These are phyloP conservation scores for Gymnothorax reevesii DNA, from an alignment of 2,797 vertebrate species.

Conservation along the genomic window DNA sequence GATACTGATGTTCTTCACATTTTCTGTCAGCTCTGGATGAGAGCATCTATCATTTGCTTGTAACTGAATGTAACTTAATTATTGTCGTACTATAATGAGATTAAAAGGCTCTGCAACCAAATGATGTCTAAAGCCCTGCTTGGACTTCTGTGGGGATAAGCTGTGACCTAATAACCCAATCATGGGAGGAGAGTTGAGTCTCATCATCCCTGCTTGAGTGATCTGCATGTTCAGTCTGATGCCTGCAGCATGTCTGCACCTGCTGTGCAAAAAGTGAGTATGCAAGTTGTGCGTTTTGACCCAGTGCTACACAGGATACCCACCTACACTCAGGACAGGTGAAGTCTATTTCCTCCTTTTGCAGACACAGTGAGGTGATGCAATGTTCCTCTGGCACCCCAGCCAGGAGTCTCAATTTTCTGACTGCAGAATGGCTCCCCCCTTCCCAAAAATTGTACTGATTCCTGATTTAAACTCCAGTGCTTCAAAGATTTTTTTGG, in stretches of 20 bases:
- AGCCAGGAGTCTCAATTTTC: too few species aligned
- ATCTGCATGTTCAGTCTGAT: not conserved
- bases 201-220: not conserved
- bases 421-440: too few species aligned
- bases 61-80: not conserved
- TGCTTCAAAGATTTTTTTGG: too few species aligned
- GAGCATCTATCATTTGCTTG: not conserved
- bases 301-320: not conserved
- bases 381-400: too few species aligned
- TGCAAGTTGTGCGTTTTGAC: not conserved
- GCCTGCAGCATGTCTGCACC: not conserved
- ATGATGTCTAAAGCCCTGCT: not conserved
- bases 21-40: too few species aligned
- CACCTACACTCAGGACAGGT: not conserved
- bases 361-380: too few species aligned
- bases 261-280: not conserved
- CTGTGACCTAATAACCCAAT: not conserved
- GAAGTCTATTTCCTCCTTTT: not conserved
- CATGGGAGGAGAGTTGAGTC: not conserved
- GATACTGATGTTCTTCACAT: too few species aligned
- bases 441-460: too few species aligned
- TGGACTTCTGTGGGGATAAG: not conserved
- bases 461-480: too few species aligned
- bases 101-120: not conserved
- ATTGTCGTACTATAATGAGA: not conserved